A percentile compares a stretch with the other conserved stretches of the same genome.
phyloP scores from a whole-genome alignment of 2,888 invertebrate species.

The Ennomos quercinarius region DNA sequence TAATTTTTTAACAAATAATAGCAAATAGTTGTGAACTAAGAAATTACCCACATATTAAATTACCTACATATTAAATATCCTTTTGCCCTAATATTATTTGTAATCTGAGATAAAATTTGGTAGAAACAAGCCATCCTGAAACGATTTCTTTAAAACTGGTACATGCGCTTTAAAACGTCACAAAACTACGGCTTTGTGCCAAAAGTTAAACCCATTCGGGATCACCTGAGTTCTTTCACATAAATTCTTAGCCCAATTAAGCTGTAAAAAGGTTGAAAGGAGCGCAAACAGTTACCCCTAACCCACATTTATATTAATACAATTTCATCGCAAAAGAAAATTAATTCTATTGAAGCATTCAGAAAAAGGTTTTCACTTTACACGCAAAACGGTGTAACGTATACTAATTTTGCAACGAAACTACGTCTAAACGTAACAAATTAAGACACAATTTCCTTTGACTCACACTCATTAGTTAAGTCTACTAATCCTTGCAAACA shows the following conservation, averaged over 20 bases:
- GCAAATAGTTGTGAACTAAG: too few relatives aligned
- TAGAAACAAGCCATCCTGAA: too few relatives aligned
- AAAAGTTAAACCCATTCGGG: constrained; percentile 1
- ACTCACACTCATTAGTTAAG: constrained; percentile 39
- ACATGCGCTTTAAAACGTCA: too few relatives aligned
- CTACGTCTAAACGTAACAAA: constrained; percentile 19
- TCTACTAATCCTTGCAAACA: constrained; percentile 25
- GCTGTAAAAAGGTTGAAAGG: constrained; percentile 20
- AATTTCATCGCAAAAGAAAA: constrained; percentile 40
- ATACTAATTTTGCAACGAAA: constrained; percentile 16
- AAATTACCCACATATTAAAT: too few relatives aligned
- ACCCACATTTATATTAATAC: constrained; percentile 39
- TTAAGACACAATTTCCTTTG: constrained; percentile 40
- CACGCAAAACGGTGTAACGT: constrained; percentile 26
- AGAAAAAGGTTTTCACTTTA: constrained; percentile 16
- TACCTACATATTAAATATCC: too few relatives aligned
- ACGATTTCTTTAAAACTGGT: too few relatives aligned
- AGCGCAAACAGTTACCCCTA: constrained; percentile 25
- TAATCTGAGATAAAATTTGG: too few relatives aligned
- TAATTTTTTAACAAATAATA: too few relatives aligned
- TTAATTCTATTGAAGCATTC: constrained; percentile 39
- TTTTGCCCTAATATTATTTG: too few relatives aligned
- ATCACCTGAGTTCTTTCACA: constrained; percentile 17
- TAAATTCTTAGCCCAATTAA: constrained; percentile 30
- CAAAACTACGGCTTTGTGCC: neutral